These are phyloP conservation scores for Macropis europaea DNA, from an alignment of 2,888 invertebrate genomes.

Conservation along the genomic window DNA sequence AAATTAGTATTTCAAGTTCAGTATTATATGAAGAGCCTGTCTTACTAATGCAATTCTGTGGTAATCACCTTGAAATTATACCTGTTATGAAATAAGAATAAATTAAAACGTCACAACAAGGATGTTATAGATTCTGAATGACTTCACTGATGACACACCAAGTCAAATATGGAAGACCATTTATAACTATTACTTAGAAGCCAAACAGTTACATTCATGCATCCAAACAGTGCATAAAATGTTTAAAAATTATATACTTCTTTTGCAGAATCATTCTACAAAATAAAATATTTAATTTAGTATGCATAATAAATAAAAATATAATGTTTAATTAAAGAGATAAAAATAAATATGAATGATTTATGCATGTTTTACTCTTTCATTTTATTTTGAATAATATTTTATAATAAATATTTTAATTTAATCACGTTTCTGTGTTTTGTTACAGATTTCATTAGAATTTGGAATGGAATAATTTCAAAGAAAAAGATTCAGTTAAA, in stretches of 20 bases:
- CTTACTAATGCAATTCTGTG: neutral
- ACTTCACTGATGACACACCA: conserved; percentile 64
- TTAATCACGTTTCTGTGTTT: neutral
- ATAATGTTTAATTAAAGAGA: too few relatives aligned
- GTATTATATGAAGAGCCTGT: neutral
- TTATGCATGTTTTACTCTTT: too few relatives aligned
- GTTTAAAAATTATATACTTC: neutral
- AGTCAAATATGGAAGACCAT: conserved; percentile 54
- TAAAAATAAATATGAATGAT: too few relatives aligned
- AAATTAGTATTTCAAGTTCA: neutral
- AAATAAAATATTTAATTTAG: neutral
- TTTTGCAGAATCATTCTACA: neutral
- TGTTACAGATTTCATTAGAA: neutral
- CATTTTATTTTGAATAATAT: too few relatives aligned
- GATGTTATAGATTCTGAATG: conserved; percentile 63
- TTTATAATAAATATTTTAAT: neutral
- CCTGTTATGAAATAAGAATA: conserved; percentile 57
- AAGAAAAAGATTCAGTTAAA: neutral
- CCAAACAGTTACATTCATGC: conserved; percentile 1
- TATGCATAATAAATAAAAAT: too few relatives aligned
- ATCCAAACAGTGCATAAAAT: neutral
- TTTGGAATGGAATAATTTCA: neutral
- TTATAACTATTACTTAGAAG: conserved; percentile 48
- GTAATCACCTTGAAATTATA: conserved; percentile 56
- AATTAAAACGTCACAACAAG: conserved; percentile 52